These are phyloP conservation scores for Heliconius erato DNA, from an alignment of 2,888 invertebrate species.

Conservation along the genomic window DNA sequence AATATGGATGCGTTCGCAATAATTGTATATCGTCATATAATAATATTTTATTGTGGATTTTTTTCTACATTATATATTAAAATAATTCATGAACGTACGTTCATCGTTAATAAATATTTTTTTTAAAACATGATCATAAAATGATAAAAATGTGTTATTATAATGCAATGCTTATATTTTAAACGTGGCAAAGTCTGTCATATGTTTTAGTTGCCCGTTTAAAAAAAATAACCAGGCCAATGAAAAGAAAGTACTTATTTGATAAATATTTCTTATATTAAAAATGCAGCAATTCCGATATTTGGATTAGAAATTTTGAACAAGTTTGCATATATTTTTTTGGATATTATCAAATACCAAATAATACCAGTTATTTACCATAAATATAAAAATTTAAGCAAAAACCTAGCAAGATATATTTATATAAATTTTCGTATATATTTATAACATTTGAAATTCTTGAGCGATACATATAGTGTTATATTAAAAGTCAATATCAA, in stretches of 20 bases:
- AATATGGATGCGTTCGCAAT: slow-evolving; percentile 40
- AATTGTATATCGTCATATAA: neutral
- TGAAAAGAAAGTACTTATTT: neutral
- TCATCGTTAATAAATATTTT: neutral
- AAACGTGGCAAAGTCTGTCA: neutral
- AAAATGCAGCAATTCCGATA: neutral
- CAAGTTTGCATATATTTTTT: neutral
- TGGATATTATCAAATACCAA: neutral
- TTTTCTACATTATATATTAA: neutral
- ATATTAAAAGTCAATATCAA: slow-evolving; percentile 3
- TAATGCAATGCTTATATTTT: neutral
- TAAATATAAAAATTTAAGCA: neutral
- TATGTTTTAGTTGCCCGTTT: neutral
- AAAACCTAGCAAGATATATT: too few species aligned
- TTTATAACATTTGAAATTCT: neutral
- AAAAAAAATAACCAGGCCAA: neutral
- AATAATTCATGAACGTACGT: too few species aligned
- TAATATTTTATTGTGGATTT: slow-evolving; percentile 8
- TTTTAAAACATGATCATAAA: neutral
- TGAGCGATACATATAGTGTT: neutral
- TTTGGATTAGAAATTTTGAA: neutral
- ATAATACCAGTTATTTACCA: neutral
- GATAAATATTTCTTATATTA: neutral
- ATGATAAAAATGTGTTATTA: too few species aligned
- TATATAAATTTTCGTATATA: neutral